Percentiles rank a stretch among this genome's conserved stretches.
Conservation (phyloP, 2,888 invertebrate genomes). For the Uropetala carovei region DNA sequence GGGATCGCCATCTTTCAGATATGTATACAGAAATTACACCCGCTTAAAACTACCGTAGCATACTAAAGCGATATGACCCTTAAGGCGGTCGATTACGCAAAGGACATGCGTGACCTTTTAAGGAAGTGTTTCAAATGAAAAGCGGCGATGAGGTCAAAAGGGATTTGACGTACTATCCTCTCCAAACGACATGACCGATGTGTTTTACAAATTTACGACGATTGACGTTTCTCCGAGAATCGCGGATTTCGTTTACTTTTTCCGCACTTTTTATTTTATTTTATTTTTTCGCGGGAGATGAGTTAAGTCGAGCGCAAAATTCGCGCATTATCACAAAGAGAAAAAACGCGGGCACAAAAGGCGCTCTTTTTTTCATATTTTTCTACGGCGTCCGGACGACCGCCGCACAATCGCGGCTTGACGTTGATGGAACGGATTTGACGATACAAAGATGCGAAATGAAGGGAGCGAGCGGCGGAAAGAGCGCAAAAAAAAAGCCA, state of each 20-base stretch:
- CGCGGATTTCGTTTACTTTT: not conserved
- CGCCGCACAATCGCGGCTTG: not conserved
- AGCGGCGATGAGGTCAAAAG: no score
- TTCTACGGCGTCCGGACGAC: not conserved
- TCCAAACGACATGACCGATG: not conserved
- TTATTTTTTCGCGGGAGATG: not conserved
- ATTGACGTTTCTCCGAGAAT: not conserved
- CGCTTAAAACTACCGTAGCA: no score
- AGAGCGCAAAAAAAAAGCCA: not conserved
- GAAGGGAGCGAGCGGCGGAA: not conserved
- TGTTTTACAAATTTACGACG: not conserved
- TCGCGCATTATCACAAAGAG: not conserved
- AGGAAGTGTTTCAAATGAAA: no score
- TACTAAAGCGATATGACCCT: no score
- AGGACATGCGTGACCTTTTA: no score
- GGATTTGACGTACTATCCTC: no score
- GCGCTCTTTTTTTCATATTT: not conserved
- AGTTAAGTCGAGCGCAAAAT: not conserved
- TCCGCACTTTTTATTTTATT: not conserved
- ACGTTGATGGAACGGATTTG: conserved; percentile 22
- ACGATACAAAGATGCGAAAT: not conserved
- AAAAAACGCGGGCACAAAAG: not conserved
- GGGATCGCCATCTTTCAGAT: not conserved
- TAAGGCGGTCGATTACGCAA: no score
- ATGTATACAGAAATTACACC: no score